Conservation (phyloP, 2,888 invertebrate species). For the Imbricaverruca yamaguchii region DNA sequence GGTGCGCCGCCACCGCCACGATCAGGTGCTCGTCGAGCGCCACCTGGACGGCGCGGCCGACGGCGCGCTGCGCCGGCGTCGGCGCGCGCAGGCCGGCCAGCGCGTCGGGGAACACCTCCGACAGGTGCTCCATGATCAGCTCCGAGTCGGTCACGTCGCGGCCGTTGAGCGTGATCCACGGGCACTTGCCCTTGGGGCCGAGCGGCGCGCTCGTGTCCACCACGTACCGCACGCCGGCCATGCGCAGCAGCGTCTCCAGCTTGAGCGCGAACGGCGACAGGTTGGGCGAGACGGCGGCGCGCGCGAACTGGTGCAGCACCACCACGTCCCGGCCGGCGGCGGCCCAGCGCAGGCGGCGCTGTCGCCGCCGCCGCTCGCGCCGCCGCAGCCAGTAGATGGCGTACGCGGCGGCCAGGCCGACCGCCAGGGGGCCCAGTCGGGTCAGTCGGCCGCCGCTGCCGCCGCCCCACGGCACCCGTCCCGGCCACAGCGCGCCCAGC, state of each 20-base stretch:
- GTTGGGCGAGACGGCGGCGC: neutral
- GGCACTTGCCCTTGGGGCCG: conserved; percentile 41
- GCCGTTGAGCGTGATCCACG: conserved; percentile 42
- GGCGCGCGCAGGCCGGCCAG: conserved; percentile 35
- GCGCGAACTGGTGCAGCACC: neutral
- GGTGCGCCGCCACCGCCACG: neutral
- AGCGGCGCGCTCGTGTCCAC: conserved; percentile 27
- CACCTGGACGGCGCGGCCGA: conserved; percentile 39
- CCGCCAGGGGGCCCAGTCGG: neutral
- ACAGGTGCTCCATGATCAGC: conserved; percentile 40
- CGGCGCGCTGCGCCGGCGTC: conserved; percentile 36
- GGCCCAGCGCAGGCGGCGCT: neutral
- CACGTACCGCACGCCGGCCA: neutral
- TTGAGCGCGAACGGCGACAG: conserved; percentile 1
- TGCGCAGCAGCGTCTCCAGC: neutral
- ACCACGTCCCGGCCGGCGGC: neutral
- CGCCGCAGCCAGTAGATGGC: neutral
- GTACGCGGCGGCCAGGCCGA: neutral
- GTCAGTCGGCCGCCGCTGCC: neutral
- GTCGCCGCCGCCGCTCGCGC: neutral
- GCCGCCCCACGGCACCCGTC: neutral
- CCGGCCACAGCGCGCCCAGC: too few species aligned
- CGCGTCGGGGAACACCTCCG: conserved; percentile 37
- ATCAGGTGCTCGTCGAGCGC: conserved; percentile 40
- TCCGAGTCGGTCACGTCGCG: conserved; percentile 40